phyloP scores from a whole-genome alignment of 2,797 vertebrate genomes.

The Anguilla obscura region DNA sequence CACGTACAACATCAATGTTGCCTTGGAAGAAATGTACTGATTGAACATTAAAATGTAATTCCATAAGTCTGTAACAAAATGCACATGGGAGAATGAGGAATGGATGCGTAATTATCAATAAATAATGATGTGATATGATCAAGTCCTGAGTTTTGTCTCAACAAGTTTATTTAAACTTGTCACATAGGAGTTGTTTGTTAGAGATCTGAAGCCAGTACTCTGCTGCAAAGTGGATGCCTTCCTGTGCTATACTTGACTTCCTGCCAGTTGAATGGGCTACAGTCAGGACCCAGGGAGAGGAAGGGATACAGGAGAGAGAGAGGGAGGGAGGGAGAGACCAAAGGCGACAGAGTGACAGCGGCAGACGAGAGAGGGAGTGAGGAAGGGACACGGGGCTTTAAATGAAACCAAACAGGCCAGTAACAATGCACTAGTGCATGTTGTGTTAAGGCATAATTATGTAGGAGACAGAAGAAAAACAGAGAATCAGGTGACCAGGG shows the following conservation, averaged over 20 bases:
- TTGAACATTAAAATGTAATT: background rate
- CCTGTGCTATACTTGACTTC: background rate
- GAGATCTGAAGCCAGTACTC: background rate
- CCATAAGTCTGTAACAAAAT: background rate
- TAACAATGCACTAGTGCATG: background rate
- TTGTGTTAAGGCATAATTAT: background rate
- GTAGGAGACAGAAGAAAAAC: background rate
- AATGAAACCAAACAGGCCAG: background rate
- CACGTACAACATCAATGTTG: background rate
- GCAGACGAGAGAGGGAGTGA: background rate
- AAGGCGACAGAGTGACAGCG: background rate
- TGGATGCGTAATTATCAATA: background rate
- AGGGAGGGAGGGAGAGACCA: background rate
- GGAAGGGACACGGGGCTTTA: background rate
- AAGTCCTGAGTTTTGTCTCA: too few species aligned
- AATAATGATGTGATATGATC: background rate
- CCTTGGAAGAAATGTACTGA: background rate
- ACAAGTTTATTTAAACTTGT: background rate
- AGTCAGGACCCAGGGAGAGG: background rate
- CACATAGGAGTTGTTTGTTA: background rate
- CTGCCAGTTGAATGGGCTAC: background rate
- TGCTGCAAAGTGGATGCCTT: constrained; percentile 3
- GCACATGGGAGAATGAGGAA: too few species aligned
- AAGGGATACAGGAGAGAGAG: background rate
- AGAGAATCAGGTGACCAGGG: background rate